phyloP scores from a whole-genome alignment of 2,888 invertebrate genomes.

The Allophyes oxyacanthae region DNA sequence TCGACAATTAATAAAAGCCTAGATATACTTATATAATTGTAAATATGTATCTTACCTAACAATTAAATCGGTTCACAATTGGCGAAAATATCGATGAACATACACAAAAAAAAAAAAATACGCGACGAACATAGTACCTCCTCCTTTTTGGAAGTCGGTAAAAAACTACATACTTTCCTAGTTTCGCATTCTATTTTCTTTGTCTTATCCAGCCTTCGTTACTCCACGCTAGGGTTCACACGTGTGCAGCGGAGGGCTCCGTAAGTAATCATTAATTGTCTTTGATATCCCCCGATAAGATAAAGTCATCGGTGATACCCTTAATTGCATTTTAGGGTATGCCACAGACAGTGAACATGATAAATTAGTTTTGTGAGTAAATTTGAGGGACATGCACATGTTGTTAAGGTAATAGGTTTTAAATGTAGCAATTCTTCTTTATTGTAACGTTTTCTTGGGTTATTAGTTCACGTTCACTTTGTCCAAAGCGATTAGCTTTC shows the following conservation, averaged over 20 bases:
- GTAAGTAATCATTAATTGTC: conserved; percentile 61
- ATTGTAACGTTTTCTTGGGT: conserved; percentile 23
- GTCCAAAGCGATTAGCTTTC: too few species aligned
- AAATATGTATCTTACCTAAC: too few species aligned
- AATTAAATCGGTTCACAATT: too few species aligned
- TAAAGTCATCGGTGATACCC: conserved; percentile 58
- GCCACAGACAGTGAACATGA: conserved; percentile 41
- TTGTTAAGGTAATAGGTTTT: conserved; percentile 28
- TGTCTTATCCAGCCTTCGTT: conserved; percentile 39
- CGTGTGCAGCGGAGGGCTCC: conserved; percentile 49
- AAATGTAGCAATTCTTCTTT: conserved; percentile 12
- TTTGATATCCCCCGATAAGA: conserved; percentile 59
- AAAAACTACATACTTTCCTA: too few species aligned
- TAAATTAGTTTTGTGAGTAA: conserved; percentile 45
- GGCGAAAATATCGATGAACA: too few species aligned
- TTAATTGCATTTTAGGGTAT: conserved; percentile 60
- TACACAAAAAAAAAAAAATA: too few species aligned
- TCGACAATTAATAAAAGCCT: too few species aligned
- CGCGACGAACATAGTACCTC: too few species aligned
- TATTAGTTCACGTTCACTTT: too few species aligned
- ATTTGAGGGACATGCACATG: conserved; percentile 28
- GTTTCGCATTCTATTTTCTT: too few species aligned
- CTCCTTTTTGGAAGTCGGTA: too few species aligned
- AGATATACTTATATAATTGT: too few species aligned
- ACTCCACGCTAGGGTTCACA: conserved; percentile 46